These are phyloP conservation scores for Pseudeuparius sepicola DNA, from an alignment of 2,888 invertebrate genomes.

Conservation along the genomic window DNA sequence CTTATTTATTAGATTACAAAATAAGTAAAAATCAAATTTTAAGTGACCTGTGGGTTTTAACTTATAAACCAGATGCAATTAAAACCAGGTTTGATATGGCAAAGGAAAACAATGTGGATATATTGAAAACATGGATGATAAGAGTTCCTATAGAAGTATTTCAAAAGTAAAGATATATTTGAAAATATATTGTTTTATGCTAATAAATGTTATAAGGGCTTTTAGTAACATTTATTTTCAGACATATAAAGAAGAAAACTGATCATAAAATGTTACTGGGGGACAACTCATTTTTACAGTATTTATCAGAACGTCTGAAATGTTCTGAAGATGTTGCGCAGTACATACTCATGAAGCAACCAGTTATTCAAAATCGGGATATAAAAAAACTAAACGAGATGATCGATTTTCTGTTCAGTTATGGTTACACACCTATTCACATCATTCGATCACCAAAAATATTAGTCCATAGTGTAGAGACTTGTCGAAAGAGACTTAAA, in stretches of 20 bases:
- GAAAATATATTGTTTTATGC: no score
- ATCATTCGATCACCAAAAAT: slow-evolving; percentile 38
- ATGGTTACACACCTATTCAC: slow-evolving; percentile 36
- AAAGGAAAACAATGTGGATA: slow-evolving; percentile 32
- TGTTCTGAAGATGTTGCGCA: slow-evolving; percentile 33
- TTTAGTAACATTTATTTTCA: no score
- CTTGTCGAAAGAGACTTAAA: slow-evolving; percentile 34
- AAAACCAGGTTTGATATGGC: slow-evolving; percentile 32
- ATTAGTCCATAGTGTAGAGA: slow-evolving; percentile 38
- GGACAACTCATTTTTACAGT: slow-evolving; percentile 35
- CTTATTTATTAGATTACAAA: slow-evolving; percentile 34
- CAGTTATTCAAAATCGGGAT: slow-evolving; percentile 36
- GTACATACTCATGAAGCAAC: slow-evolving; percentile 34
- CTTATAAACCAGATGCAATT: slow-evolving; percentile 33
- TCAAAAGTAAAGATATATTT: slow-evolving; percentile 34
- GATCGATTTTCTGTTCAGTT: slow-evolving; percentile 37
- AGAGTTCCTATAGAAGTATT: slow-evolving; percentile 34
- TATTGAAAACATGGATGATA: slow-evolving; percentile 43
- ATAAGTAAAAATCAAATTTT: slow-evolving; percentile 33
- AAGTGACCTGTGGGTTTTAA: slow-evolving; percentile 40
- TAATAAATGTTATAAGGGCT: no score
- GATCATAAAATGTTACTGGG: slow-evolving; percentile 37
- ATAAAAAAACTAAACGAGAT: slow-evolving; percentile 38
- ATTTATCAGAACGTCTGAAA: slow-evolving; percentile 36
- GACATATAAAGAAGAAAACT: slow-evolving; percentile 34